Evolutionary conservation across 2,888 invertebrate species (phyloP).

Genomic region (Cryptocephalus moraei): DNA sequence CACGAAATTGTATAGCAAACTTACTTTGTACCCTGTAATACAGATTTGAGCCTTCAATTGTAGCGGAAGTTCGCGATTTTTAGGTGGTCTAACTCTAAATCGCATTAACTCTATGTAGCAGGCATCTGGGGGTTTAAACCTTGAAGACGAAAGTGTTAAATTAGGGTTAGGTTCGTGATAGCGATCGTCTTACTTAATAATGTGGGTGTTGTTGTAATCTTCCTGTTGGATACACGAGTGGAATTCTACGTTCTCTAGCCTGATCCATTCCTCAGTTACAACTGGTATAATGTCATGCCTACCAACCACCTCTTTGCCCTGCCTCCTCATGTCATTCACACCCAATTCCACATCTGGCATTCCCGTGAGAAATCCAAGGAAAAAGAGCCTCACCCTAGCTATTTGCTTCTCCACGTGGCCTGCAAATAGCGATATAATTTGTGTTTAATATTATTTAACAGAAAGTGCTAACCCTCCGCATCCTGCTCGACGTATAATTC

Average conservation of each 20-base stretch:
- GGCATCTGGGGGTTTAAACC: slow-evolving; percentile 94
- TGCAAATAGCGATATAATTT: slow-evolving; percentile 4
- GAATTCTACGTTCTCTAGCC: slow-evolving; percentile 88
- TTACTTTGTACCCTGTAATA: slow-evolving; percentile 72
- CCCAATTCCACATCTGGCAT: slow-evolving; percentile 96
- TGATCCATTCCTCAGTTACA: slow-evolving; percentile 98
- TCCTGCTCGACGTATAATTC: slow-evolving; percentile 86
- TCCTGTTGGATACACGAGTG: slow-evolving; percentile 88
- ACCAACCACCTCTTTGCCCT: slow-evolving; percentile 98
- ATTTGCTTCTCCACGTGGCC: slow-evolving; percentile 74
- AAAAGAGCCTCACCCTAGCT: slow-evolving; percentile 89
- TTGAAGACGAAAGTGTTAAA: slow-evolving; percentile 31
- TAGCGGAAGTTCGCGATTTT: slow-evolving; percentile 92
- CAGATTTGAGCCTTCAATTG: slow-evolving; percentile 87
- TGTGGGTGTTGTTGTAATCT: slow-evolving; percentile 75
- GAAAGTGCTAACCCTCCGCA: slow-evolving; percentile 52
- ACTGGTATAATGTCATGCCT: slow-evolving; percentile 98
- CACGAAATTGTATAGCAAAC: not conserved
- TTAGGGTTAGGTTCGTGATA: not conserved
- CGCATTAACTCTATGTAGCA: slow-evolving; percentile 95
- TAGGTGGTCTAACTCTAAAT: slow-evolving; percentile 89
- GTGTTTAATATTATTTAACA: not conserved
- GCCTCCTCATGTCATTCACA: slow-evolving; percentile 92
- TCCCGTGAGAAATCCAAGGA: slow-evolving; percentile 90
- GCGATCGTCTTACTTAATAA: slow-evolving; percentile 58